These are phyloP conservation scores for Alectoris magna DNA, from an alignment of 2,797 vertebrate genomes.

Conservation along the genomic window DNA sequence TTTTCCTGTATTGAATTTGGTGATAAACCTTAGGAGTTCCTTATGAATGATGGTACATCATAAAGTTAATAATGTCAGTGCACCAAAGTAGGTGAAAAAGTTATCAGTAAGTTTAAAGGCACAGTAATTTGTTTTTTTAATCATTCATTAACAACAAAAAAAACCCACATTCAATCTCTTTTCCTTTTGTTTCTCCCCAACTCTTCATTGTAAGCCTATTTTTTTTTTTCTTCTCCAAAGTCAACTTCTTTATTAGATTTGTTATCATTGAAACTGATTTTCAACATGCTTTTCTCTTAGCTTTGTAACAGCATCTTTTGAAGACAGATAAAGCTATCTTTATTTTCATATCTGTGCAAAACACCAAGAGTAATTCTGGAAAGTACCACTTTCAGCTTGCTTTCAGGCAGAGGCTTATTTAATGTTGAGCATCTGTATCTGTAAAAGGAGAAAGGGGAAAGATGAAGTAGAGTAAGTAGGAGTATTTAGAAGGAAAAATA, in stretches of 20 bases:
- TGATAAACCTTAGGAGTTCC: constrained; percentile 26
- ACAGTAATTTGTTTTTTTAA: background rate
- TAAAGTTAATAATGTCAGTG: background rate
- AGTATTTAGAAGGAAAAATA: background rate
- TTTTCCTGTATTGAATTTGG: constrained; percentile 4
- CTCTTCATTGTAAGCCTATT: background rate
- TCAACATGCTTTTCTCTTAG: background rate
- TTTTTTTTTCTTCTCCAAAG: no score
- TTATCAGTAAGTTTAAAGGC: background rate
- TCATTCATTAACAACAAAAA: background rate
- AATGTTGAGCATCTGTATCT: background rate
- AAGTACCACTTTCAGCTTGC: background rate
- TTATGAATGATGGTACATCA: background rate
- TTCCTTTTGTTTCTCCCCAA: background rate
- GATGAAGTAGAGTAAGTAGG: background rate
- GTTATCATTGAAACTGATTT: background rate
- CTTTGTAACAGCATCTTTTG: background rate
- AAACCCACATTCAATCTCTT: background rate
- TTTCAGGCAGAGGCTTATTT: background rate
- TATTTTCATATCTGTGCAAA: background rate
- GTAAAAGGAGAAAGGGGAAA: background rate
- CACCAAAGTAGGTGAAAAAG: background rate
- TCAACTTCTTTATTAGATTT: background rate
- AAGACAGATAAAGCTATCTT: background rate
- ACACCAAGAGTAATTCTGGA: background rate